Conservation (phyloP, 2,113 vertebrate species). For the Proterorhinus semilunaris region DNA sequence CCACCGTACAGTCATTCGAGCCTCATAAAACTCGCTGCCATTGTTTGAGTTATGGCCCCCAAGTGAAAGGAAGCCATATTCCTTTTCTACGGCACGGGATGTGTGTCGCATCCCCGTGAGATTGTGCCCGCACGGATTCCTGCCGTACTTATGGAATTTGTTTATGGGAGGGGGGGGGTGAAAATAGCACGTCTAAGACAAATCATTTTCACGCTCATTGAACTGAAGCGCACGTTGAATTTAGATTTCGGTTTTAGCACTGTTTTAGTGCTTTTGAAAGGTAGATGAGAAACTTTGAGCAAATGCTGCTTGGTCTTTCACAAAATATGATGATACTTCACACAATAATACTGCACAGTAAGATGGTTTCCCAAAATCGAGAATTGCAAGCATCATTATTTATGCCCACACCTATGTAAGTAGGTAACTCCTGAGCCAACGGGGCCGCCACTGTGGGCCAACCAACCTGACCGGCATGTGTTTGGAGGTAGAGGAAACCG, state of each 20-base stretch:
- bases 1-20: constrained; percentile 39
- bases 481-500: too few relatives aligned
- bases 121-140: constrained; percentile 12
- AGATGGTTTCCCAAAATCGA: too few relatives aligned
- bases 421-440: too few relatives aligned
- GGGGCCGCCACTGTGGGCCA: too few relatives aligned
- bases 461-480: too few relatives aligned
- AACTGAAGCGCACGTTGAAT: background rate
- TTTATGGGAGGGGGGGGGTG: background rate
- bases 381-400: too few relatives aligned
- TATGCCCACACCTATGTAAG: too few relatives aligned
- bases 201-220: constrained; percentile 8
- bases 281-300: background rate
- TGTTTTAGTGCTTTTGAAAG: background rate
- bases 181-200: background rate
- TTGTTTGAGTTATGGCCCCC: constrained; percentile 14
- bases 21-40: constrained; percentile 41
- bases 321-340: background rate
- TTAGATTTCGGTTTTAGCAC: background rate
- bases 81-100: constrained; percentile 25
- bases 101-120: constrained; percentile 31
- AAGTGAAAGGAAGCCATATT: constrained; percentile 10
- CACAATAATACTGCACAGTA: too few relatives aligned
- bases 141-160: constrained; percentile 18
- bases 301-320: background rate